These are phyloP conservation scores for Gila robusta DNA, from an alignment of 2,797 vertebrate species.

Conservation along the genomic window DNA sequence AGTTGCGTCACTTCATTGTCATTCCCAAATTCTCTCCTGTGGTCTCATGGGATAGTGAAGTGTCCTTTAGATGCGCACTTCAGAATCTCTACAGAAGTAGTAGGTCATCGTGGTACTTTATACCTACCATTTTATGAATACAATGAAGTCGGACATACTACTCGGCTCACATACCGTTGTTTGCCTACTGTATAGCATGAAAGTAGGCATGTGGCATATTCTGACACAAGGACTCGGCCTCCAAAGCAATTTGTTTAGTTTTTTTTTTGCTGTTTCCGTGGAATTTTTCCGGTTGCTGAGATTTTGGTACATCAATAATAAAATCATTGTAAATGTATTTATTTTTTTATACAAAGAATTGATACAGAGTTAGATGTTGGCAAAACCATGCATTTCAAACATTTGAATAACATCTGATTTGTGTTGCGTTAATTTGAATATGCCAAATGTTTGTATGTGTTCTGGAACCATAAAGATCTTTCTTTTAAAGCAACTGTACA, in stretches of 20 bases:
- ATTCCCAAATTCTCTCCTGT: not conserved
- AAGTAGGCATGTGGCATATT: not conserved
- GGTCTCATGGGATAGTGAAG: not conserved
- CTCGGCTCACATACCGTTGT: not conserved
- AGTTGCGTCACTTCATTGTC: not conserved
- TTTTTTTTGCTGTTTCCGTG: not conserved
- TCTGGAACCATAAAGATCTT: not conserved
- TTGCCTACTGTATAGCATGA: not conserved
- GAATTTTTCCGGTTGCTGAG: not conserved
- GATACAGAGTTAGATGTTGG: not conserved
- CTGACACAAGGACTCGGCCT: not conserved
- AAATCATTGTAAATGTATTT: not conserved
- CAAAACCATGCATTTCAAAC: not conserved
- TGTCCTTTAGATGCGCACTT: not conserved
- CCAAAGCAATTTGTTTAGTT: not conserved
- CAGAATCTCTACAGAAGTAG: not conserved
- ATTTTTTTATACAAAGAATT: not conserved
- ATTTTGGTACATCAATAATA: not conserved
- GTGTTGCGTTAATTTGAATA: not conserved
- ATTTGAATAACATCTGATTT: not conserved
- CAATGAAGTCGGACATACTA: not conserved
- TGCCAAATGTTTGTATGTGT: not conserved
- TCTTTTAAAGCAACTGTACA: not conserved
- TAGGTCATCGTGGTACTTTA: not conserved
- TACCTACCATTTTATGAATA: not conserved